A percentile compares a stretch with the other conserved stretches of the same genome.
These are phyloP conservation scores for Tetropium fuscum DNA, from an alignment of 2,888 invertebrate species.

Conservation along the genomic window DNA sequence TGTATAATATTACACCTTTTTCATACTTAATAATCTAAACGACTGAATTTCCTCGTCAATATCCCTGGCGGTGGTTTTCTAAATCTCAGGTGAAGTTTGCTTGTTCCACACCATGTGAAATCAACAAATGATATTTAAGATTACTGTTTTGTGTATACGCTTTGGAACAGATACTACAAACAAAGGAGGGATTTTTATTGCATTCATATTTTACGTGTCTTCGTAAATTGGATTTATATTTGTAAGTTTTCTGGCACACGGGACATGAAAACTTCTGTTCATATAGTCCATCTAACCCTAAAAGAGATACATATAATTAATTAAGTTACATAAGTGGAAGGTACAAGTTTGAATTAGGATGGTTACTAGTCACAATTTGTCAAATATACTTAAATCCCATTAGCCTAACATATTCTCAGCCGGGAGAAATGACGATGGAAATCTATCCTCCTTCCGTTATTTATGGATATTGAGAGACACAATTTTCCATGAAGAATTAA, in stretches of 20 bases:
- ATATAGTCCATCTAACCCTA: slow-evolving; percentile 57
- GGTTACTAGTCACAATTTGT: too few relatives aligned
- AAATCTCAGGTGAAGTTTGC: not conserved
- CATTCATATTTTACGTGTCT: slow-evolving; percentile 61
- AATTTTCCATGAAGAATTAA: too few relatives aligned
- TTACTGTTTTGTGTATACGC: slow-evolving; percentile 48
- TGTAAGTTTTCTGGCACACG: slow-evolving; percentile 36
- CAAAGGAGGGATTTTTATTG: slow-evolving; percentile 48
- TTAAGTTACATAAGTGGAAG: too few relatives aligned
- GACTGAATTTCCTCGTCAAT: not conserved
- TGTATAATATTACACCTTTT: too few relatives aligned
- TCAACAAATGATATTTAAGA: slow-evolving; percentile 18
- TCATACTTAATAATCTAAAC: too few relatives aligned
- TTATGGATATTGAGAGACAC: too few relatives aligned
- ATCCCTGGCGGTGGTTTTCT: not conserved
- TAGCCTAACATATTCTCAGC: not conserved
- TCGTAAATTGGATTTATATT: slow-evolving; percentile 52
- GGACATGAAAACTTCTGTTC: slow-evolving; percentile 22
- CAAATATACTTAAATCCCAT: too few relatives aligned
- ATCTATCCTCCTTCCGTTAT: too few relatives aligned
- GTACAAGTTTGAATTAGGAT: too few relatives aligned
- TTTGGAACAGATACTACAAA: slow-evolving; percentile 47
- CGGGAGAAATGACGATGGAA: too few relatives aligned
- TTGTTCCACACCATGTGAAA: slow-evolving; percentile 6
- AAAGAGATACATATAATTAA: slow-evolving; percentile 12